A percentile compares a stretch with the other conserved stretches of the same genome.
These are phyloP conservation scores for Wasmannia auropunctata DNA, from an alignment of 1,140 invertebrate genomes.

Conservation along the genomic window DNA sequence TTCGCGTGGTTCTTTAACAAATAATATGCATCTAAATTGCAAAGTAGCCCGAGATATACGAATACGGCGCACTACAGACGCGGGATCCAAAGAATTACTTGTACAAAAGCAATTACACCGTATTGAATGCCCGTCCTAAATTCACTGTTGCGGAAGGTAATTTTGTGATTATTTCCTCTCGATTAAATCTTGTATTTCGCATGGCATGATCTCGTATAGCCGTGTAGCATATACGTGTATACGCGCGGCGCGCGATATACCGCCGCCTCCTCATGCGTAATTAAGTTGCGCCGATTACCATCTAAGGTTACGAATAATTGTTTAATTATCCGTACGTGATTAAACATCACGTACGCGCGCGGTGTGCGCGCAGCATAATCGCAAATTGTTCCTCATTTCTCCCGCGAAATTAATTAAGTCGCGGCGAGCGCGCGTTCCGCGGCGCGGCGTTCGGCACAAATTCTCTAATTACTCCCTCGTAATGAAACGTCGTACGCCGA, in stretches of 20 bases:
- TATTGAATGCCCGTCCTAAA: constrained; percentile 45
- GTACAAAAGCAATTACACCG: constrained; percentile 36
- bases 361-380: constrained; percentile 26
- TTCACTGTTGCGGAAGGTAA: constrained; percentile 47
- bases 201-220: constrained; percentile 29
- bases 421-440: constrained; percentile 34
- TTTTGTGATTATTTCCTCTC: constrained; percentile 49
- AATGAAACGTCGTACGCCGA: constrained; percentile 30
- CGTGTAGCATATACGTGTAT: constrained; percentile 10
- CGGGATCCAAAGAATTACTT: constrained; percentile 7
- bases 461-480: constrained; percentile 35
- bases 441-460: constrained; percentile 30
- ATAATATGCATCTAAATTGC: constrained; percentile 35
- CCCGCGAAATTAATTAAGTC: constrained; percentile 49
- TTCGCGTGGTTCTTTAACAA: constrained; percentile 8
- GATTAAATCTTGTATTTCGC: constrained; percentile 53
- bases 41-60: constrained; percentile 7
- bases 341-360: constrained; percentile 41
- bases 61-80: background rate
- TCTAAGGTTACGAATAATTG: constrained; percentile 60
- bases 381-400: constrained; percentile 33
- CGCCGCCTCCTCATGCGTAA: constrained; percentile 34
- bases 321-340: constrained; percentile 59
- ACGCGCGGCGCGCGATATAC: constrained; percentile 29
- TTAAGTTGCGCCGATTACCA: constrained; percentile 54